Evolutionary conservation across 2,888 invertebrate genomes (phyloP), one percentile per base, ranked within the genome.

Genomic region (Escarpia spicata): DNA sequence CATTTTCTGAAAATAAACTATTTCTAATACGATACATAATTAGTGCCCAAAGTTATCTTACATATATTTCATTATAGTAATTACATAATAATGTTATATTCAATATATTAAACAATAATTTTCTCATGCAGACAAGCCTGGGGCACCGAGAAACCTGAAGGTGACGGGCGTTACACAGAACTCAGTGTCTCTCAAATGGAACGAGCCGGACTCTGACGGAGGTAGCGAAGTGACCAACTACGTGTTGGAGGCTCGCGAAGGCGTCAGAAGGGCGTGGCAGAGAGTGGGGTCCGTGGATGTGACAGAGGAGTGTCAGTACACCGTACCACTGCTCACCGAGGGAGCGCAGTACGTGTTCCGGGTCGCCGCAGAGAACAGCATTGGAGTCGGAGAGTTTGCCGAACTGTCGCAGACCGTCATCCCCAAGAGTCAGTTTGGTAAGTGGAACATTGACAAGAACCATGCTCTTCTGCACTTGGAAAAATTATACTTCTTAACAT

Each of bases 211-310:
- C n/a, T 93, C 93, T 43, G 95, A 95, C 92, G 95, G 95, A 12
- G 96, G 96, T 45, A 94, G 95, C 91, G 95, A 96, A 91, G 95
- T 96, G 93, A 95, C 95, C n/a, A 92, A 43, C 92, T 96, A 96
- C 93, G 93, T 95, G 52, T 94, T 96, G 92, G 96, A 96, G 93
- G 95, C 94, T 92, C 94, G 95, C n/a, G 97, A 98, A 93, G 97
- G 98, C 92, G 97, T 97, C 94, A 97, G 97, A 93, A 97, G 98
- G 0, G 97, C 97, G 95, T 99, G 99, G 99, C 94, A 95, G 58
- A 94, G 94, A 92, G 95, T 95, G 15, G 95, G 95, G 0, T 94
- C 95, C 31, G 94, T 95, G 19, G 92, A 92, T 4, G 93, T 93
- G 10, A 60, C 43, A n/a, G 93, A 93, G 90, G 91, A 92, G 26